Evolutionary conservation across 1,140 invertebrate genomes (phyloP).

Genomic region (Pectinophora gossypiella): DNA sequence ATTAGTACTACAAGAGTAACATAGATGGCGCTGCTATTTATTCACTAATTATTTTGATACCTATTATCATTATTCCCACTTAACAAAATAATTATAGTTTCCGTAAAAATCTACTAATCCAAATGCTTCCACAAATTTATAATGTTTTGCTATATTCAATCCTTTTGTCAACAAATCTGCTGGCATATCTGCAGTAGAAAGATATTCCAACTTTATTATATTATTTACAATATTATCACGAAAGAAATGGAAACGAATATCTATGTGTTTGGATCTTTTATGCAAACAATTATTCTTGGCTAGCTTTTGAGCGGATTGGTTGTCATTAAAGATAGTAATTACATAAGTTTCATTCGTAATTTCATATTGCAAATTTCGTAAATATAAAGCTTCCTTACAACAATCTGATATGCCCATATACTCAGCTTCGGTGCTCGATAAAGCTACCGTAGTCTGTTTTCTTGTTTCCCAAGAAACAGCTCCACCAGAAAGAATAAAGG

Average conservation of each 20-base stretch:
- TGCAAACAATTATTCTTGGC: slow-evolving; percentile 15
- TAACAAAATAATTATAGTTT: too few species aligned
- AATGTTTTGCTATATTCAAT: slow-evolving; percentile 8
- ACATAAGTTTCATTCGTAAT: neutral
- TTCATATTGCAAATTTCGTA: slow-evolving; percentile 1
- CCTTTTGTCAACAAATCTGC: slow-evolving; percentile 16
- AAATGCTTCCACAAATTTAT: slow-evolving; percentile 14
- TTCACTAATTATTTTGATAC: too few species aligned
- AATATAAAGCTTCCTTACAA: slow-evolving; percentile 6
- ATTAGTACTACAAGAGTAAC: too few species aligned
- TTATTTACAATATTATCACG: slow-evolving; percentile 5
- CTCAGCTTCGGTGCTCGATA: slow-evolving; percentile 9
- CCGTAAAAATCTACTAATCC: too few species aligned
- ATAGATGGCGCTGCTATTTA: too few species aligned
- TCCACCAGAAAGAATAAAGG: slow-evolving; percentile 34
- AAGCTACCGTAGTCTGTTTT: slow-evolving; percentile 19
- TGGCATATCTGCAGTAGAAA: slow-evolving; percentile 13
- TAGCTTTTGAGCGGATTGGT: slow-evolving; percentile 16
- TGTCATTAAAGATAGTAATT: slow-evolving; percentile 14
- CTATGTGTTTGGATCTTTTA: slow-evolving; percentile 8
- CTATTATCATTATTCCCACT: too few species aligned
- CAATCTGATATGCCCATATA: neutral
- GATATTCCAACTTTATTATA: slow-evolving; percentile 7
- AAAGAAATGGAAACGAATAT: slow-evolving; percentile 7
- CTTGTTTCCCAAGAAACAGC: slow-evolving; percentile 27